Base-by-base conservation (phyloP, 1,140 invertebrate species). In the Daktulosphaira vitifoliae region DNA sequence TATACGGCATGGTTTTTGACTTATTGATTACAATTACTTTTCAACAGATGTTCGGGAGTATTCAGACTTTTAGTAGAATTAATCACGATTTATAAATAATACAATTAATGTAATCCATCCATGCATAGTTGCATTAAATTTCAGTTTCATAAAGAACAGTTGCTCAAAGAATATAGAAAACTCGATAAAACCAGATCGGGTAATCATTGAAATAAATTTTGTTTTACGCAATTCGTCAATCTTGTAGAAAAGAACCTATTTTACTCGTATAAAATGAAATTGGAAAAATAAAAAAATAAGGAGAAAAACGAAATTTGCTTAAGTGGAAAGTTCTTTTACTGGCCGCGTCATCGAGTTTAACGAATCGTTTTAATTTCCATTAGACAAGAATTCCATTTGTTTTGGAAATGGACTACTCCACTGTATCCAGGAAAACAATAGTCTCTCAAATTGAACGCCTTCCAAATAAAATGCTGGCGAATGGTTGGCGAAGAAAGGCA, bases 281-380 rank as follows among this genome's bases (percentile, higher is more conserved):
- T 22, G 42, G 25, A 16, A 18, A 29, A n/a, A n/a, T 1, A 44
- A 56, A 8, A 42, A 56, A 54, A 39, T 16, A 16, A n/a, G 20
- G 25, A 44, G 53, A 44, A n/a, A n/a, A 62, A 62, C 56, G 25
- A 62, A 25, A 62, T 62, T 62, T 62, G 56, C 42, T 62, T 62
- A 62, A 62, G 56, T 62, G 42, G 56, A 22, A 62, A 62, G 56
- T 62, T 48, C 56, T 62, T 62, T 62, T 62, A 46, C 44, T 62
- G 11, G 26, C 23, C n/a, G 2, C 53, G 11, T 6, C 38, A 8
- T 22, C 26, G 56, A 33, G 42, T 48, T 62, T 62, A 62, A 62
- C 56, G 56, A 62, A 62, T 62, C 56, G 56, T 62, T 62, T 62
- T 62, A 62, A 62, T 62, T 62, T 62, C 56, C 56, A 62, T 62